Percentiles rank a stretch among this genome's conserved stretches.
phyloP scores from a whole-genome alignment of 2,888 invertebrate genomes.

The Machimus atricapillus region DNA sequence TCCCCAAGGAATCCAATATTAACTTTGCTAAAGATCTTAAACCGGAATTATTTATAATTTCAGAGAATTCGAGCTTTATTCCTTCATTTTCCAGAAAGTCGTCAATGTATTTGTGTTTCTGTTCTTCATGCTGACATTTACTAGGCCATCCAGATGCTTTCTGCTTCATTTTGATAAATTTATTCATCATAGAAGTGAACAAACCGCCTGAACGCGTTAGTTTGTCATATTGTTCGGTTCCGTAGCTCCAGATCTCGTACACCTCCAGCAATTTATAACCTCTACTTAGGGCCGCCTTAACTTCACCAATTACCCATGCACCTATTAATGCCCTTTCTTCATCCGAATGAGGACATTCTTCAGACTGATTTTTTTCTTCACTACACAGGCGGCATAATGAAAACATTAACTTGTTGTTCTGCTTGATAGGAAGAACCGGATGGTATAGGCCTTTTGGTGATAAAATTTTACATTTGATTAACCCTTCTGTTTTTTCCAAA shows the following conservation, averaged over 20 bases:
- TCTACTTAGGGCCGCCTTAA: conserved; percentile 51
- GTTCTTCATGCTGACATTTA: conserved; percentile 40
- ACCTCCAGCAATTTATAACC: conserved; percentile 51
- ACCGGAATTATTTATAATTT: too few relatives aligned
- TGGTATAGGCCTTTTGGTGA: conserved; percentile 49
- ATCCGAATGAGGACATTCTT: too few relatives aligned
- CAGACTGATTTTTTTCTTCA: neutral
- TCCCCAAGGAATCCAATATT: too few relatives aligned
- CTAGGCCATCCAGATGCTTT: conserved; percentile 51
- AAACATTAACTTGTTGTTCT: conserved; percentile 51
- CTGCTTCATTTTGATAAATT: conserved; percentile 51
- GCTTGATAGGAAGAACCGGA: conserved; percentile 52
- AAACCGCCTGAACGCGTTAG: conserved; percentile 44
- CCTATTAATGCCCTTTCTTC: conserved; percentile 50
- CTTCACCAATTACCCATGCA: conserved; percentile 54
- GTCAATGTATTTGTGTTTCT: conserved; percentile 49
- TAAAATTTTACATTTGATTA: neutral
- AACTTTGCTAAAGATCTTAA: too few relatives aligned
- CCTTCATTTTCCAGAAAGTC: conserved; percentile 49
- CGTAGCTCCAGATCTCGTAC: conserved; percentile 54
- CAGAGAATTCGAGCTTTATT: conserved; percentile 47
- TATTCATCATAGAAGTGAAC: conserved; percentile 52
- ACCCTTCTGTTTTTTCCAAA: neutral
- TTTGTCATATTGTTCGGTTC: conserved; percentile 47
- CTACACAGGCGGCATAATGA: conserved; percentile 49